These are phyloP conservation scores for Hydrolagus colliei DNA, from an alignment of 2,797 vertebrate species.

Conservation along the genomic window DNA sequence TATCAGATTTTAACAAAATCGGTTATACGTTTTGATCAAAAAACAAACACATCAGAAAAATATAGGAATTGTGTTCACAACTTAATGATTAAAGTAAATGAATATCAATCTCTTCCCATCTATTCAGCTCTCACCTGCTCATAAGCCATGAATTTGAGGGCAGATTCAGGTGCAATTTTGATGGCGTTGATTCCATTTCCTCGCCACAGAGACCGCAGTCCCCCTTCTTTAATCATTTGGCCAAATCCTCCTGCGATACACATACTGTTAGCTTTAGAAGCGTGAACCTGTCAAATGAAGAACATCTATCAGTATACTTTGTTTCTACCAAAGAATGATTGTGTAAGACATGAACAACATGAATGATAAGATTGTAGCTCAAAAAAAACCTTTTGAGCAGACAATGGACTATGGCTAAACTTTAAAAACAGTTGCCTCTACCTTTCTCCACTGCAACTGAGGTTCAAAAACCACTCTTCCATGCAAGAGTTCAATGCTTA, in stretches of 20 bases:
- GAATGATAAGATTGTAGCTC: neutral
- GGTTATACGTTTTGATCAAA: neutral
- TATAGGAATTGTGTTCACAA: neutral
- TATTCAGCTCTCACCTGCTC: conserved; percentile 67
- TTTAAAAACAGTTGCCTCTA: neutral
- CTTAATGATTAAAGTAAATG: neutral
- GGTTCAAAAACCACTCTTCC: too few relatives aligned
- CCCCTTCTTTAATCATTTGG: conserved; percentile 87
- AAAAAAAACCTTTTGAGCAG: neutral
- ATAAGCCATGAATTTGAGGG: conserved; percentile 96
- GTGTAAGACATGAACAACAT: neutral
- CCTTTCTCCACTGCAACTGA: too few relatives aligned
- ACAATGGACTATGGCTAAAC: neutral
- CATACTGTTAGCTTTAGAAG: conserved; percentile 85
- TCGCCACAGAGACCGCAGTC: conserved; percentile 78
- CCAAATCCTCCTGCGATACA: conserved; percentile 75
- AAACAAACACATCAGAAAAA: neutral
- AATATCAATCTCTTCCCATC: neutral
- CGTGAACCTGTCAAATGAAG: conserved; percentile 71
- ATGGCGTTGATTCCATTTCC: conserved; percentile 93
- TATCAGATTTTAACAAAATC: neutral
- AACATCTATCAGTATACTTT: neutral
- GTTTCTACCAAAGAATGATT: neutral
- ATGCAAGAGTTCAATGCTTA: neutral
- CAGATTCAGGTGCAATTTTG: conserved; percentile 90